These are phyloP conservation scores for Sapayoa aenigma DNA, from an alignment of 2,113 vertebrate species.

Conservation along the genomic window DNA sequence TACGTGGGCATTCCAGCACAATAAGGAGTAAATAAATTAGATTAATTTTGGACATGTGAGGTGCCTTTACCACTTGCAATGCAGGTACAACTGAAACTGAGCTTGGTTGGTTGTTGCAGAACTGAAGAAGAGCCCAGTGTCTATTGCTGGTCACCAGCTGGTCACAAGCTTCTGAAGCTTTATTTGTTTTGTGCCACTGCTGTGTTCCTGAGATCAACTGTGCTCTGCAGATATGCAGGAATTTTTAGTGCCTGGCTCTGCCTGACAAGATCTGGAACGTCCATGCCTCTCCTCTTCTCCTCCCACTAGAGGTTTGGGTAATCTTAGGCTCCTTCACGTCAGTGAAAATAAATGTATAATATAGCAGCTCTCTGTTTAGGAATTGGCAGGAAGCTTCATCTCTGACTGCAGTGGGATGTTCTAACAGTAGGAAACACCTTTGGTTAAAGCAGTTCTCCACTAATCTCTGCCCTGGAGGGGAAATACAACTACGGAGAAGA, in stretches of 20 bases:
- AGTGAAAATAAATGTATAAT: neutral
- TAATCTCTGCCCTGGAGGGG: conserved; percentile 8
- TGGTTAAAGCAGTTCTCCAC: neutral
- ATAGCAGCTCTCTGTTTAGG: neutral
- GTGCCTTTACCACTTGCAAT: neutral
- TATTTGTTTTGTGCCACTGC: neutral
- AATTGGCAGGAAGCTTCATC: neutral
- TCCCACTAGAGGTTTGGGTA: neutral
- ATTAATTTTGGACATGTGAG: neutral
- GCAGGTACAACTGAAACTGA: neutral
- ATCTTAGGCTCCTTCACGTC: neutral
- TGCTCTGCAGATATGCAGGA: conserved; percentile 23
- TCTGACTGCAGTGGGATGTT: neutral
- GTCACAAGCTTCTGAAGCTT: neutral
- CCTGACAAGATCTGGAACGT: neutral
- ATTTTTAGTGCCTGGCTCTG: conserved; percentile 8
- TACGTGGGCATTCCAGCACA: neutral
- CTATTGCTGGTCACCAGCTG: neutral
- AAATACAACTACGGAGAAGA: neutral
- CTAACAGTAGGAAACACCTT: neutral
- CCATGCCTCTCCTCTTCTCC: neutral
- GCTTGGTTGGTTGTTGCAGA: neutral
- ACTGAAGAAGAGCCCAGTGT: neutral
- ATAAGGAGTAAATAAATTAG: neutral
- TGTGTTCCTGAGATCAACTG: neutral